A percentile compares a stretch with the other conserved stretches of the same genome.
These are phyloP conservation scores for Lissonota sp. DNA, from an alignment of 2,888 invertebrate genomes.

Conservation along the genomic window DNA sequence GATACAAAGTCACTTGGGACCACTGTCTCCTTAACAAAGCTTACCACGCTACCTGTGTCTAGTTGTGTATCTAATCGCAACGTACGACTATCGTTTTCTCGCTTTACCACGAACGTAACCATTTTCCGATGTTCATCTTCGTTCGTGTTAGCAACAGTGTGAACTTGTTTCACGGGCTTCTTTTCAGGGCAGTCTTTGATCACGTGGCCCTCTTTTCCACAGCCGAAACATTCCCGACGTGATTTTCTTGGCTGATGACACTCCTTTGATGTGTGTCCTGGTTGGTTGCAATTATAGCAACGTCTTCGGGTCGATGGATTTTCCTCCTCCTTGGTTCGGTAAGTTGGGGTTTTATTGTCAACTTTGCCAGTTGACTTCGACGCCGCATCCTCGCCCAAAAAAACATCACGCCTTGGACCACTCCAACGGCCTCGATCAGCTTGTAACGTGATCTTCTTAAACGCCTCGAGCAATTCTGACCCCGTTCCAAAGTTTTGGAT, in stretches of 20 bases:
- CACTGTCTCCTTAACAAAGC: constrained; percentile 15
- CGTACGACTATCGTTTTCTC: constrained; percentile 18
- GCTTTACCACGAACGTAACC: constrained; percentile 17
- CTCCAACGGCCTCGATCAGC: not conserved
- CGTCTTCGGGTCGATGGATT: constrained; percentile 4
- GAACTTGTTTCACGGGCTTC: constrained; percentile 3
- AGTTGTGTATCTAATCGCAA: constrained; percentile 26
- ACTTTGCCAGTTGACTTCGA: not conserved
- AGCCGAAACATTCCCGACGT: not conserved
- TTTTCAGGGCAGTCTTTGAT: constrained; percentile 13
- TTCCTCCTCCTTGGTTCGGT: not conserved
- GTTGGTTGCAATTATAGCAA: constrained; percentile 23
- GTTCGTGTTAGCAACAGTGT: not conserved
- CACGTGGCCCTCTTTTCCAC: too few relatives aligned
- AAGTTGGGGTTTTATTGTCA: too few relatives aligned
- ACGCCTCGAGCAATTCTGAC: constrained; percentile 38
- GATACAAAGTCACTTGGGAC: not conserved
- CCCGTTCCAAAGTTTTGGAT: constrained; percentile 27
- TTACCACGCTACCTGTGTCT: constrained; percentile 26
- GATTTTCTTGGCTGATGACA: constrained; percentile 5
- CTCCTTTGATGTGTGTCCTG: constrained; percentile 9
- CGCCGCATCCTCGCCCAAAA: not conserved
- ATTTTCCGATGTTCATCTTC: not conserved
- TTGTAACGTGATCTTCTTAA: constrained; percentile 27
- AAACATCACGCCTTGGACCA: not conserved